A percentile compares a stretch with the other conserved stretches of the same genome.
Conservation (phyloP, 2,113 vertebrate genomes). For the Ascaphus truei region DNA sequence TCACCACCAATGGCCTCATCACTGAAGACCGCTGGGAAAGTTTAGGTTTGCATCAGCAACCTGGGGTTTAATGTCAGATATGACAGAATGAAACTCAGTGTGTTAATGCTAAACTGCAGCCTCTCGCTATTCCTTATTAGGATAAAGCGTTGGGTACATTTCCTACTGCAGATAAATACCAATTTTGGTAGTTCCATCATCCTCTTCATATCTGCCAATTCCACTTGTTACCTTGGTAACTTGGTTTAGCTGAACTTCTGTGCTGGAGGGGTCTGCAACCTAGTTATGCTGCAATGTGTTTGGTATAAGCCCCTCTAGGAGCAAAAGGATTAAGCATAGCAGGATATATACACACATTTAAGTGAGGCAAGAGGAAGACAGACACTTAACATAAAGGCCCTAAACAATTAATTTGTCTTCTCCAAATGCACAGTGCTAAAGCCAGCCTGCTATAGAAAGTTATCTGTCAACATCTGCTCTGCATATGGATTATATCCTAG, state of each 20-base stretch:
- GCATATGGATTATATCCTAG: too few species aligned
- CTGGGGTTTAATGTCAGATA: constrained; percentile 48
- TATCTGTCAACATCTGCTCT: too few species aligned
- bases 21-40: constrained; percentile 50
- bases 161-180: constrained; percentile 41
- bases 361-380: too few species aligned
- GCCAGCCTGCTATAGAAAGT: too few species aligned
- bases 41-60: constrained; percentile 43
- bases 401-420: too few species aligned
- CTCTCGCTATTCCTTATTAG: constrained; percentile 48
- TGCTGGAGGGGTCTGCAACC: too few species aligned
- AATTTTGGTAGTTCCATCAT: constrained; percentile 44
- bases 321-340: too few species aligned
- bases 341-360: too few species aligned
- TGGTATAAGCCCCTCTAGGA: too few species aligned
- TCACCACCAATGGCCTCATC: constrained; percentile 52
- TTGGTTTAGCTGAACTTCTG: constrained; percentile 43
- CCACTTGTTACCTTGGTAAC: constrained; percentile 42
- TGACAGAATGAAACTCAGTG: constrained; percentile 50
- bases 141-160: constrained; percentile 50
- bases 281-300: too few species aligned
- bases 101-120: constrained; percentile 54
- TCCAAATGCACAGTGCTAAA: too few species aligned
- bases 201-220: constrained; percentile 40
- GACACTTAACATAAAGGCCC: too few species aligned